These are phyloP conservation scores for Eulemur albifrons DNA, from an alignment of 2,797 vertebrate species.

Conservation along the genomic window DNA sequence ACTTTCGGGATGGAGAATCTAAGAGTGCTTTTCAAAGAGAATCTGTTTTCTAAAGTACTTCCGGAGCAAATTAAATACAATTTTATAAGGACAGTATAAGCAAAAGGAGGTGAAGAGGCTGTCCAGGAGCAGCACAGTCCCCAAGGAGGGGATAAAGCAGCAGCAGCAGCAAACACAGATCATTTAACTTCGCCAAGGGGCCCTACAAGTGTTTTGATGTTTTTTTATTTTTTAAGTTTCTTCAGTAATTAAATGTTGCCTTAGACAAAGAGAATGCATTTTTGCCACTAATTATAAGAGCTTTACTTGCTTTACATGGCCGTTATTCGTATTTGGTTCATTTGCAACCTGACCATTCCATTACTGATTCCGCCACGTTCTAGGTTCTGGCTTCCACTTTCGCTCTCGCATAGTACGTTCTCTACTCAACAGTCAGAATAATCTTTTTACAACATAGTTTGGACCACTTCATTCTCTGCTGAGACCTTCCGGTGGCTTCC, in stretches of 20 bases:
- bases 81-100: not conserved
- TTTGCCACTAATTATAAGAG: not conserved
- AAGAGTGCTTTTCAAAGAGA: not conserved
- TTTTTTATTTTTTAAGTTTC: not conserved
- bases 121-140: not conserved
- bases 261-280: not conserved
- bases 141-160: not conserved
- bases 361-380: not conserved
- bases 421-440: not conserved
- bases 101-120: not conserved
- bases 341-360: not conserved
- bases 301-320: not conserved
- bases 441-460: not conserved
- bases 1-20: not conserved
- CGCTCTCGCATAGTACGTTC: not conserved
- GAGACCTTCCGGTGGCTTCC: not conserved
- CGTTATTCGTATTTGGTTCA: not conserved
- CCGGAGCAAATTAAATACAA: not conserved
- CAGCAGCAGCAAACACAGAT: not conserved
- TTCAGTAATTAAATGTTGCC: not conserved
- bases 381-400: not conserved
- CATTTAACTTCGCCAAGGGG: not conserved
- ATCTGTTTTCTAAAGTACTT: not conserved
- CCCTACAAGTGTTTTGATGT: not conserved
- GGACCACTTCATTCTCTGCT: not conserved